A percentile compares a stretch with the other conserved stretches of the same genome.
Evolutionary conservation across 2,888 invertebrate species (phyloP).

Genomic region (Tanypteryx hageni): DNA sequence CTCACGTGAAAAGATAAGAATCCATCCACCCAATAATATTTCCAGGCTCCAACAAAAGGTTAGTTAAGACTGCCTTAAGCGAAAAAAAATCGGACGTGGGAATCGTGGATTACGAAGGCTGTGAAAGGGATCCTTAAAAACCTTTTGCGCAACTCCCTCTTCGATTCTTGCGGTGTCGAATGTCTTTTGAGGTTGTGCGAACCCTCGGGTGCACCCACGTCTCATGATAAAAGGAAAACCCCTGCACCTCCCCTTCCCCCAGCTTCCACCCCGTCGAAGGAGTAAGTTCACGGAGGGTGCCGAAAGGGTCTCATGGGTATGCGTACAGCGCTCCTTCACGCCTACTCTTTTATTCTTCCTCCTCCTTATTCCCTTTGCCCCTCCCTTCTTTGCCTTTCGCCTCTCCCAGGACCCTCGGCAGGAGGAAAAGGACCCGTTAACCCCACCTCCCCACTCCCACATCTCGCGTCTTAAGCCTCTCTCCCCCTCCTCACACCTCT

Average conservation of each 20-base stretch:
- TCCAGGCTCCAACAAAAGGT: slow-evolving; percentile 24
- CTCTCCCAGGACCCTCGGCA: background rate
- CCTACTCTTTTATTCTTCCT: background rate
- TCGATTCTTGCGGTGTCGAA: slow-evolving; percentile 38
- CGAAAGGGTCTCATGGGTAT: slow-evolving; percentile 12
- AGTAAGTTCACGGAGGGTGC: background rate
- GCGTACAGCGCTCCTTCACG: slow-evolving; percentile 14
- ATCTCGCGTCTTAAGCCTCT: background rate
- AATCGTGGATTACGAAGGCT: background rate
- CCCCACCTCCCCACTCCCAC: background rate
- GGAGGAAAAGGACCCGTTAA: slow-evolving; percentile 11
- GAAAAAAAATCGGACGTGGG: slow-evolving; percentile 31
- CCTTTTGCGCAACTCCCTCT: slow-evolving; percentile 38
- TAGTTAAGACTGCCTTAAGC: background rate
- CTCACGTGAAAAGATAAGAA: slow-evolving; percentile 2
- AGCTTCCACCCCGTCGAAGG: background rate
- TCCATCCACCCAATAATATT: background rate
- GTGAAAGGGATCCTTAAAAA: background rate
- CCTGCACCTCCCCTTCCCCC: too few relatives aligned
- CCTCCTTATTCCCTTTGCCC: background rate
- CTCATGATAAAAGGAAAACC: slow-evolving; percentile 13
- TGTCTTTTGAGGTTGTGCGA: slow-evolving; percentile 34
- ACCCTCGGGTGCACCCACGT: slow-evolving; percentile 27
- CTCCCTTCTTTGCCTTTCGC: background rate
- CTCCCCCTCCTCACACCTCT: background rate